These are phyloP conservation scores for Cydia strobilella DNA, from an alignment of 1,140 invertebrate genomes.

Conservation along the genomic window DNA sequence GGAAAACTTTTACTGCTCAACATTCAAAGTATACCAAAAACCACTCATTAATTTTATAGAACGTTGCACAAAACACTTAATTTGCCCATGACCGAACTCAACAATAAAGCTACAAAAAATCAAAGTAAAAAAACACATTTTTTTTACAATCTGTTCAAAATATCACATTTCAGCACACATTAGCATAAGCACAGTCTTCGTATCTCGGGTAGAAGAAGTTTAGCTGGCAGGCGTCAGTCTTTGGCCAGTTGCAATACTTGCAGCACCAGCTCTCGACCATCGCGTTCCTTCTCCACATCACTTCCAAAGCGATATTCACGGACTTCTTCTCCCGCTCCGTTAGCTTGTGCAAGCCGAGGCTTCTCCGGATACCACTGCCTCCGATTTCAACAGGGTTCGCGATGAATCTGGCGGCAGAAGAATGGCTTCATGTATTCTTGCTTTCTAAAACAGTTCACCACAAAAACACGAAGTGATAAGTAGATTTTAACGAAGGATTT, in stretches of 20 bases:
- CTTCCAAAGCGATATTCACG: slow-evolving; percentile 52
- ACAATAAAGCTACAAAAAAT: no score
- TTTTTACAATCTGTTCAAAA: slow-evolving; percentile 28
- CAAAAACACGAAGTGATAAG: neutral
- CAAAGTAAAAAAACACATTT: neutral
- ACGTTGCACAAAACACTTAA: no score
- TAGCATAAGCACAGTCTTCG: slow-evolving; percentile 63
- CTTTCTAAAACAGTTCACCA: neutral
- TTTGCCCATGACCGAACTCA: no score
- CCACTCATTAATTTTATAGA: no score
- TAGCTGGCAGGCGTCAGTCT: slow-evolving; percentile 49
- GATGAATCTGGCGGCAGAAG: slow-evolving; percentile 64
- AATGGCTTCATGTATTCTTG: slow-evolving; percentile 43
- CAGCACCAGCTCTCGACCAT: slow-evolving; percentile 58
- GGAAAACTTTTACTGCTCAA: no score
- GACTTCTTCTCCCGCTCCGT: slow-evolving; percentile 48
- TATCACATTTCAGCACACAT: slow-evolving; percentile 41
- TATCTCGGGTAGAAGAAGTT: slow-evolving; percentile 57
- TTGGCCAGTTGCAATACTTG: slow-evolving; percentile 53
- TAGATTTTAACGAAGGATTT: no score
- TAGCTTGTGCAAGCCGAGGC: slow-evolving; percentile 59
- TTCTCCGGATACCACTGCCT: slow-evolving; percentile 52
- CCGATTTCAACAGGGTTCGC: slow-evolving; percentile 58
- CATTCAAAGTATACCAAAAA: no score
- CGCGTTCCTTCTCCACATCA: slow-evolving; percentile 44